Percentiles rank a stretch among this genome's conserved stretches.
phyloP scores from a whole-genome alignment of 2,113 vertebrate species.

The Motacilla tschutschensis region DNA sequence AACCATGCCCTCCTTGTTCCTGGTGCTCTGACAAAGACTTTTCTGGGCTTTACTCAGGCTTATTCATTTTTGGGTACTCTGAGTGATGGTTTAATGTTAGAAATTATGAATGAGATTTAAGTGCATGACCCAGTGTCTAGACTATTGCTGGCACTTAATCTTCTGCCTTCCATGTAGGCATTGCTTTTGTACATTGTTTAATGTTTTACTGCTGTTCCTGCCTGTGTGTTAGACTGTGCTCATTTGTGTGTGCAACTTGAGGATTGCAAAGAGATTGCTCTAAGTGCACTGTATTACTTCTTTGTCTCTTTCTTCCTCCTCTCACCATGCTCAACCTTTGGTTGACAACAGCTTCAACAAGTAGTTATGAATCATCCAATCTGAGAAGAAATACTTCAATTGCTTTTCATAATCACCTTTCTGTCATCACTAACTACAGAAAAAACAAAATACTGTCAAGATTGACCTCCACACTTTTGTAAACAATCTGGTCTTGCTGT shows the following conservation, averaged over 20 bases:
- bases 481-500: neutral
- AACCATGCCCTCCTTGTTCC: neutral
- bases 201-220: neutral
- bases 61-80: neutral
- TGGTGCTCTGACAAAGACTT: neutral
- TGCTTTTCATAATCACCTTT: conserved; percentile 18
- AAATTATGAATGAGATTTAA: conserved; percentile 19
- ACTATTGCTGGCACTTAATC: neutral
- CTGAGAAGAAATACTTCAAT: conserved; percentile 9
- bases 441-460: conserved; percentile 12
- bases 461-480: neutral
- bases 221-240: neutral
- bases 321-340: neutral
- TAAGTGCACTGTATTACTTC: neutral
- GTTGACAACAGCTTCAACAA: neutral
- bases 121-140: neutral
- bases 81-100: neutral
- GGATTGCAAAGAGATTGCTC: neutral
- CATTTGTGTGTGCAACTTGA: neutral
- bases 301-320: neutral
- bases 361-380: neutral
- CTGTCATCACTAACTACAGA: conserved; percentile 13
- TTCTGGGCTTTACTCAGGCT: neutral
- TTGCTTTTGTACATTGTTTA: neutral
- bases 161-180: neutral